phyloP scores from a whole-genome alignment of 2,797 vertebrate genomes.

The Tolypeutes matacus region DNA sequence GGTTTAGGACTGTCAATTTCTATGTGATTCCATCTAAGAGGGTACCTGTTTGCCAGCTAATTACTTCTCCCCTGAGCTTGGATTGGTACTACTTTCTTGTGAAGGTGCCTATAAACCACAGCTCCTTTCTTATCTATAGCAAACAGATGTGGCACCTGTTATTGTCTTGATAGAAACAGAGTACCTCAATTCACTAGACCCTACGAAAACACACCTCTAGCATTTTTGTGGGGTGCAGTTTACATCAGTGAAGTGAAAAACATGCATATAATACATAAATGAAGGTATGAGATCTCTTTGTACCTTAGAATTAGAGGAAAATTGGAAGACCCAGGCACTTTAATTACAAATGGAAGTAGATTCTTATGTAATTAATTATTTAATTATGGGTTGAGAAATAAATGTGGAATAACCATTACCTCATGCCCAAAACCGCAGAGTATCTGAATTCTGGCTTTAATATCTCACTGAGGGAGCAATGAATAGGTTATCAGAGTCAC shows the following conservation, averaged over 20 bases:
- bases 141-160: not conserved
- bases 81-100: not conserved
- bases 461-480: not conserved
- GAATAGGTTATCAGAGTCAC: not conserved
- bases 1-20: not conserved
- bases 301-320: not conserved
- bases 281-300: not conserved
- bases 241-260: not conserved
- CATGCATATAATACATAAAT: not conserved
- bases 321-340: not conserved
- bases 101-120: not conserved
- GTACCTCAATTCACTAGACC: not conserved
- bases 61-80: not conserved
- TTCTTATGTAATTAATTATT: not conserved
- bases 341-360: not conserved
- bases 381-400: not conserved
- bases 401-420: not conserved
- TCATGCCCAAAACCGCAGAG: not conserved
- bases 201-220: not conserved
- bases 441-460: not conserved
- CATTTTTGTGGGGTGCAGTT: not conserved
- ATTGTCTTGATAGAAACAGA: no score
- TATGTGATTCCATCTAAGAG: not conserved
- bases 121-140: not conserved
- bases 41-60: not conserved